Percentiles rank a stretch among this genome's conserved stretches.
These are phyloP conservation scores for Apaloderma vittatum DNA, from an alignment of 2,113 vertebrate genomes.

Conservation along the genomic window DNA sequence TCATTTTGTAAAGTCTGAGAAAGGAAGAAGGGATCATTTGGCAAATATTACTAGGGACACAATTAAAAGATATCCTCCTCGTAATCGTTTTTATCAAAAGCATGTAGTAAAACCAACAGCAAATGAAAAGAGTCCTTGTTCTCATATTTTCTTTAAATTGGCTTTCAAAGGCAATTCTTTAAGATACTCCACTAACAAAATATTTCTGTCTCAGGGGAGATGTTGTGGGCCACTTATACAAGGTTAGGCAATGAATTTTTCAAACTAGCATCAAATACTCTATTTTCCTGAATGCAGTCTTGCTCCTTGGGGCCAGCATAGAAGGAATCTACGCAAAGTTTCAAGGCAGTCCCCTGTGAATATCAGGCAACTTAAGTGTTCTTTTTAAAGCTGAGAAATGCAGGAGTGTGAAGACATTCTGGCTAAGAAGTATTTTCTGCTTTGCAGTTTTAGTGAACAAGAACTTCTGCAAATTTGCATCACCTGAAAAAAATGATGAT, in stretches of 20 bases:
- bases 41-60: neutral
- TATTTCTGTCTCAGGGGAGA: neutral
- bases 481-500: neutral
- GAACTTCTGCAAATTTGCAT: neutral
- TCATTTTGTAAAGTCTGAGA: neutral
- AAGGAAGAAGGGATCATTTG: neutral
- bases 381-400: neutral
- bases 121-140: neutral
- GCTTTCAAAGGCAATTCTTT: constrained; percentile 10
- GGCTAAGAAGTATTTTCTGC: neutral
- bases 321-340: neutral
- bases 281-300: constrained; percentile 7
- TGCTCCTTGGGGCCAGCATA: neutral
- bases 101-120: constrained; percentile 8
- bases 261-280: constrained; percentile 38
- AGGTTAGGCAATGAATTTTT: constrained; percentile 59
- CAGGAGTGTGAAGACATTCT: neutral
- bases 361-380: constrained; percentile 15
- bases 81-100: constrained; percentile 4
- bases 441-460: neutral
- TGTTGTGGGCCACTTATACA: constrained; percentile 41
- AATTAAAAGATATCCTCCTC: neutral
- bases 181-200: constrained; percentile 50
- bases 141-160: constrained; percentile 6
- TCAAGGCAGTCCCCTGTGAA: constrained; percentile 19